phyloP scores from a whole-genome alignment of 2,113 vertebrate genomes.

The Sminthopsis crassicaudata region DNA sequence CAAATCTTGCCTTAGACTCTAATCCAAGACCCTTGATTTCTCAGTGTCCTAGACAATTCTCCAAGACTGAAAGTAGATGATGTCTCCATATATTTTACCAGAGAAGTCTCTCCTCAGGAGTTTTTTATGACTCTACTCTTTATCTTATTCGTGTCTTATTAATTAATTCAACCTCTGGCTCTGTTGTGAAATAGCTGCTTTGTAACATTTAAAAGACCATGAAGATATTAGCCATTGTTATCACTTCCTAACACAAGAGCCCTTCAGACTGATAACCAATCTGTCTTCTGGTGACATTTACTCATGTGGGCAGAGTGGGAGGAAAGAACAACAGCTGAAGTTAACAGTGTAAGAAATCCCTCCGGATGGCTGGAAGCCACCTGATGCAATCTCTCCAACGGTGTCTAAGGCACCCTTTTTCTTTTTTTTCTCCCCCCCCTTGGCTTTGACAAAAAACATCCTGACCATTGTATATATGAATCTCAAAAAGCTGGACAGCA shows the following conservation, averaged over 20 bases:
- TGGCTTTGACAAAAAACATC: not conserved
- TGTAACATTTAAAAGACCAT: not conserved
- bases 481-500: not conserved
- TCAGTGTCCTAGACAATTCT: not conserved
- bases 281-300: not conserved
- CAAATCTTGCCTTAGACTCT: not conserved
- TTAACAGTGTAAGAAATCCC: not conserved
- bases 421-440: slow-evolving; percentile 49
- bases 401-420: slow-evolving; percentile 59
- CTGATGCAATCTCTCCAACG: slow-evolving; percentile 14
- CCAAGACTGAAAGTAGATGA: not conserved
- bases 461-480: slow-evolving; percentile 9
- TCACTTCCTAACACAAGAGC: not conserved
- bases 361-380: slow-evolving; percentile 10
- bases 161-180: not conserved
- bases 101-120: too few species aligned
- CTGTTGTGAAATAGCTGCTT: not conserved
- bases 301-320: not conserved
- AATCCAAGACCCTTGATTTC: not conserved
- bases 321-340: not conserved
- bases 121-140: not conserved
- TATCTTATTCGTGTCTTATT: not conserved
- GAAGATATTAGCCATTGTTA: not conserved
- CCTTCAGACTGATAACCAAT: not conserved
- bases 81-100: not conserved